phyloP scores from a whole-genome alignment of 1,140 invertebrate species.

The Drosophila nannoptera region DNA sequence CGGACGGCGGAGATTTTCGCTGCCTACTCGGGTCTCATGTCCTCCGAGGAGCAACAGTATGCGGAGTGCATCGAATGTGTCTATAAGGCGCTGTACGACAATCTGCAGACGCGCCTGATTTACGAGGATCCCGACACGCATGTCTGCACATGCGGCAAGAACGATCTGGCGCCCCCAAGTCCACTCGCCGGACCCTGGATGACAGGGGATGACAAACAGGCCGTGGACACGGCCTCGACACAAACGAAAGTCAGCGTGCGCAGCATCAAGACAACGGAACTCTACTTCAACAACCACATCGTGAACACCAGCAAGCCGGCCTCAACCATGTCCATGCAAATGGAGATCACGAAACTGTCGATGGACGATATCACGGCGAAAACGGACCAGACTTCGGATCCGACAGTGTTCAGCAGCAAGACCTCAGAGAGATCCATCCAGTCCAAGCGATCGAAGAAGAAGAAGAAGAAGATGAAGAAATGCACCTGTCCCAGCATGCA shows the following conservation, averaged over 20 bases:
- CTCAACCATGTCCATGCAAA: constrained; percentile 5
- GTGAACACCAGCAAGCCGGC: constrained; percentile 1
- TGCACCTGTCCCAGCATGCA: constrained; percentile 49
- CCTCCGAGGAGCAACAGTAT: constrained; percentile 52
- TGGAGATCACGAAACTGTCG: background rate
- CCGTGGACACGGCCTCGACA: background rate
- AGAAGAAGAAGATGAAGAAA: background rate
- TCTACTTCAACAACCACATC: constrained; percentile 28
- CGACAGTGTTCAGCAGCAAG: background rate
- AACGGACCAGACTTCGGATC: background rate
- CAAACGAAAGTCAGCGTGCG: background rate
- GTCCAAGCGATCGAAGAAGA: background rate
- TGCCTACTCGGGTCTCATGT: constrained; percentile 51
- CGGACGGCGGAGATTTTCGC: constrained; percentile 61
- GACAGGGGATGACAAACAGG: background rate
- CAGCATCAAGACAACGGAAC: constrained; percentile 17
- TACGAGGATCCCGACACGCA: constrained; percentile 2
- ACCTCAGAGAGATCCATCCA: background rate
- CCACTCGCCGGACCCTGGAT: too few relatives aligned
- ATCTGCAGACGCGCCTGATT: constrained; percentile 11
- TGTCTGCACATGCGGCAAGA: constrained; percentile 15
- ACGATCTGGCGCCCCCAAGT: background rate
- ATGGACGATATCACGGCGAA: background rate
- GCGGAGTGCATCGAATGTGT: constrained; percentile 60
- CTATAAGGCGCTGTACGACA: constrained; percentile 51